Evolutionary conservation across 2,888 invertebrate species (phyloP), one percentile per base, ranked within the genome.

Genomic region (Synanthedon vespiformis): DNA sequence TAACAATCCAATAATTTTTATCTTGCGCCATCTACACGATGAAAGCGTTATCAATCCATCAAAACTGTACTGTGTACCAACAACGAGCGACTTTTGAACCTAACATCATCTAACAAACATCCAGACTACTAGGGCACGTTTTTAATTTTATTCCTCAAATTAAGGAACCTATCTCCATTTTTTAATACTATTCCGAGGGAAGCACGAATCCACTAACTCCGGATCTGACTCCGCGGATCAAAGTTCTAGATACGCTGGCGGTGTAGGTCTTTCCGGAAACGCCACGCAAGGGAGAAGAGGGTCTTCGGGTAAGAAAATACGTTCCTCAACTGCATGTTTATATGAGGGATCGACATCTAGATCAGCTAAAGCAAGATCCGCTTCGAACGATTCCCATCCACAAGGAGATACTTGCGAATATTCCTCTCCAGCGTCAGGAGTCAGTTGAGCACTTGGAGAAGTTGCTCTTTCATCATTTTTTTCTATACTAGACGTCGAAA

Each of bases 321-420:
- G 83, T 63, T 90, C 90, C 62, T 90, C 90, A 1, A 90, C 90
- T 51, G 89, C 90, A 52, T 90, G 90, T 55, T 90, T 90, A 62
- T 89, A 91, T 51, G 89, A 89, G 2, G 90, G 89, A 67, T 91
- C 90, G 3, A 90, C 77, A 64, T 91, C 90, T 56, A 90, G 81
- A 64, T 90, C 89, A 53, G 90, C 89, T 56, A 91, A 71, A 57
- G 90, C 90, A 58, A 91, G 68, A 70, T 91, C 90, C 51, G 90
- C 84, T 71, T 91, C 90, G 40, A 90, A 84, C 16, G 90, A 84
- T 70, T 90, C 90, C 90, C 90, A 91, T 53, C 90, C 83, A 58
- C 90, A 90, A 49, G 89, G 89, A 53, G 83, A 83, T 40, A 68
- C 64, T 57, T 80, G 81, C 12, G 84, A 83, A 61, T 82, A 81